Evolutionary conservation across 2,888 invertebrate genomes (phyloP).

Genomic region (Pandemis heparana): DNA sequence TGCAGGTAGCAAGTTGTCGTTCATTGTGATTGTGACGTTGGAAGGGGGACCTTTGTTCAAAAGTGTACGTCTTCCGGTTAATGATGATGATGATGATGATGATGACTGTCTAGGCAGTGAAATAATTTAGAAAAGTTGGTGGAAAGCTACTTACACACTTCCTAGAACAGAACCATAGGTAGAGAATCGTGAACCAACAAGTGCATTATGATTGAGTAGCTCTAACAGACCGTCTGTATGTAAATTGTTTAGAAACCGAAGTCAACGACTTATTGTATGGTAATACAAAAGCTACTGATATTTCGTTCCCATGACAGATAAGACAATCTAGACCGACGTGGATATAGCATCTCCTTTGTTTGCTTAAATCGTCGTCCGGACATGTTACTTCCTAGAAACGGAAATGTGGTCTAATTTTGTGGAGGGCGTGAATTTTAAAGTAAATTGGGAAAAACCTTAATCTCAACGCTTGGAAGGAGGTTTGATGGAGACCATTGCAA

Average conservation of each 20-base stretch:
- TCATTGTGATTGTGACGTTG: no score
- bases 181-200: neutral
- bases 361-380: conserved; percentile 13
- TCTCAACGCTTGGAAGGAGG: no score
- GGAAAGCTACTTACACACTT: no score
- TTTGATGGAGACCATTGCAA: no score
- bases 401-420: neutral
- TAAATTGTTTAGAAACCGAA: conserved; percentile 46
- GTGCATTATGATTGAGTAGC: neutral
- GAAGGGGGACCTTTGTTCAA: no score
- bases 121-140: no score
- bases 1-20: no score
- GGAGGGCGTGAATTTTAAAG: neutral
- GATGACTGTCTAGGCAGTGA: no score
- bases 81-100: no score
- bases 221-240: conserved; percentile 14
- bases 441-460: no score
- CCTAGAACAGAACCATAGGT: no score
- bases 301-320: conserved; percentile 60
- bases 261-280: conserved; percentile 66
- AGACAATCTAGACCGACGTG: conserved; percentile 55
- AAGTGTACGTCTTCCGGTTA: no score
- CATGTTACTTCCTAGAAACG: neutral
- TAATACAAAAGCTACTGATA: conserved; percentile 58
- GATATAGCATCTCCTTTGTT: conserved; percentile 38